Evolutionary conservation across 2,888 invertebrate species (phyloP).

Genomic region (Andrena bucephala): DNA sequence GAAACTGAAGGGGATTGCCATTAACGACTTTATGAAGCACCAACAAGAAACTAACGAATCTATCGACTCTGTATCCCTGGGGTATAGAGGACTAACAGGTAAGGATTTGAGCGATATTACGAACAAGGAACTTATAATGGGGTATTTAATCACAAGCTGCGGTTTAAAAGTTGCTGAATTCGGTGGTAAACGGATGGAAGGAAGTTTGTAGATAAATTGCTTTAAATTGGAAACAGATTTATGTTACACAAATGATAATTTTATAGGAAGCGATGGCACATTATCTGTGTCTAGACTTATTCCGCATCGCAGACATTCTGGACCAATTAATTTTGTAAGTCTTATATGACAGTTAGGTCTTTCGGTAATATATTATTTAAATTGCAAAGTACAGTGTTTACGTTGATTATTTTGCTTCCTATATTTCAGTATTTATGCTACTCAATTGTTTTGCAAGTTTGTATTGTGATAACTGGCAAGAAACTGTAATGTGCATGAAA

Average conservation of each 20-base stretch:
- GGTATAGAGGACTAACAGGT: constrained; percentile 92
- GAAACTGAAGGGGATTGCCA: constrained; percentile 91
- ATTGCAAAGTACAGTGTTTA: constrained; percentile 28
- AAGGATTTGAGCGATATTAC: constrained; percentile 23
- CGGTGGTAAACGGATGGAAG: background rate
- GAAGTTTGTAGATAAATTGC: constrained; percentile 24
- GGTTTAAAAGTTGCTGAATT: background rate
- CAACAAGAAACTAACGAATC: constrained; percentile 90
- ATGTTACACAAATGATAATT: constrained; percentile 71
- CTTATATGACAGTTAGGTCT: constrained; percentile 64
- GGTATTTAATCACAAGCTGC: constrained; percentile 8
- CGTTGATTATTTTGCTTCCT: constrained; percentile 6
- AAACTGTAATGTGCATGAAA: constrained; percentile 28
- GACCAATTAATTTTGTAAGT: constrained; percentile 84
- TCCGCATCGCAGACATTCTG: constrained; percentile 82
- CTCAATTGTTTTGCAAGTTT: background rate
- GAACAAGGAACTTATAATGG: background rate
- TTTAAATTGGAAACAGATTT: constrained; percentile 29
- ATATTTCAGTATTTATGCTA: constrained; percentile 12
- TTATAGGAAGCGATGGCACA: constrained; percentile 83
- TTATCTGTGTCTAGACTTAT: constrained; percentile 79
- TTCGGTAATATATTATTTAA: constrained; percentile 30
- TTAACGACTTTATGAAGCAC: constrained; percentile 91
- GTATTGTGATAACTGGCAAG: constrained; percentile 3
- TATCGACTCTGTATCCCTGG: constrained; percentile 91